A percentile compares a stretch with the other conserved stretches of the same genome.
Evolutionary conservation across 2,113 vertebrate genomes (phyloP).

Genomic region (Sardina pilchardus): DNA sequence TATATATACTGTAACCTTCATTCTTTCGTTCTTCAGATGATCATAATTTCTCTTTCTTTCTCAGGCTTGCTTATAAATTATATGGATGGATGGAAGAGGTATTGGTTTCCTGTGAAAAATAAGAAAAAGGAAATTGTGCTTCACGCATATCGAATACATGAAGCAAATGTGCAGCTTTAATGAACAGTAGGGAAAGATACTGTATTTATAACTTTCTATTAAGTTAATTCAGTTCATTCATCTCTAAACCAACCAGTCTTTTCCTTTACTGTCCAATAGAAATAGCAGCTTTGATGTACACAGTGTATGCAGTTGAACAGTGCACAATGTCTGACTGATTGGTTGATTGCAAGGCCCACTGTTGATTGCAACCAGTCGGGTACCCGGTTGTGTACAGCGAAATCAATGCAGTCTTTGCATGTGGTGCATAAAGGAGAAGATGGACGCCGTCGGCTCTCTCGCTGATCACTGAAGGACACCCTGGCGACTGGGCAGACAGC

Average conservation of each 20-base stretch:
- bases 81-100: not conserved
- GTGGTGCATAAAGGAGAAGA: not conserved
- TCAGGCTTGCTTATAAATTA: not conserved
- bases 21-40: too few relatives aligned
- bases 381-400: not conserved
- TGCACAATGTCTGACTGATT: not conserved
- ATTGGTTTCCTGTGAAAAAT: not conserved
- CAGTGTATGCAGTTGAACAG: not conserved
- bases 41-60: not conserved
- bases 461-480: not conserved
- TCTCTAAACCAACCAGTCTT: not conserved
- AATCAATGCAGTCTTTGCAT: not conserved
- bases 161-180: not conserved
- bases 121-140: too few relatives aligned
- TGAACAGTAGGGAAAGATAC: not conserved
- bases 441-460: not conserved
- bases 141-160: too few relatives aligned
- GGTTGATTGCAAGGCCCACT: not conserved
- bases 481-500: not conserved
- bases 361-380: not conserved
- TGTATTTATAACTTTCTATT: not conserved
- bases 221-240: not conserved
- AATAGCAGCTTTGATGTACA: not conserved
- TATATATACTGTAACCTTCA: too few relatives aligned
- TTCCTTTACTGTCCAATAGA: not conserved